Evolutionary conservation across 64 coral and sea anemone species (phyloP).

Genomic region (Acropora yongei): DNA sequence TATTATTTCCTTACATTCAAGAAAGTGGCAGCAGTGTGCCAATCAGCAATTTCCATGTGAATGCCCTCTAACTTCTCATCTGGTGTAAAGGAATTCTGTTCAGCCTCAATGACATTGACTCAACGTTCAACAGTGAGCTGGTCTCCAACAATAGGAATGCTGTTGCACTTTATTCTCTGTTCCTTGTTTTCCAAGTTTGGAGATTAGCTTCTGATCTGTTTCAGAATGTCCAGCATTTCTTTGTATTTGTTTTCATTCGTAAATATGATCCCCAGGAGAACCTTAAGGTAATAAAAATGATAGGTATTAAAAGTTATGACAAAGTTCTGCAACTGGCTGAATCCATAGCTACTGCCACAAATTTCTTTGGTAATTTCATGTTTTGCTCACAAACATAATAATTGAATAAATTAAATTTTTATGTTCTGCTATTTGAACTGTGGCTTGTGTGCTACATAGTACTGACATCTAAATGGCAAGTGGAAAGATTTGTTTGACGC

Average conservation of each 20-base stretch:
- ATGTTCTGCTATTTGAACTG: too few species aligned
- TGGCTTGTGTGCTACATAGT: too few species aligned
- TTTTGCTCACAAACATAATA: too few species aligned
- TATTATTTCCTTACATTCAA: neutral
- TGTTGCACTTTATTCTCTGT: constrained; percentile 5
- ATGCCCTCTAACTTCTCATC: constrained; percentile 33
- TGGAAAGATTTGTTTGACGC: too few species aligned
- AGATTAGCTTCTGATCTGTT: constrained; percentile 34
- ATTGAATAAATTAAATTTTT: too few species aligned
- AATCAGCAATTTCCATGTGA: constrained; percentile 41
- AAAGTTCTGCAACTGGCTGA: too few species aligned
- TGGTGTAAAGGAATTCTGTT: constrained; percentile 43
- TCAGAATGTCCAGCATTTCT: constrained; percentile 50
- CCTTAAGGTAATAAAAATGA: constrained; percentile 6
- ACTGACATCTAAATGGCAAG: too few species aligned
- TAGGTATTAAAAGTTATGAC: neutral
- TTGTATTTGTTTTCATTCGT: neutral
- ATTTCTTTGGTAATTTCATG: too few species aligned
- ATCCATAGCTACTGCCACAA: too few species aligned
- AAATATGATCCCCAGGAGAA: too few species aligned
- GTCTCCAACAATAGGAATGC: constrained; percentile 58
- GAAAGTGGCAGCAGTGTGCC: constrained; percentile 55
- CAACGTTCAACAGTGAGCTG: constrained; percentile 63
- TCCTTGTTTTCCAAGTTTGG: too few species aligned
- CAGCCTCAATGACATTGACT: constrained; percentile 52